Base-by-base conservation (phyloP, 2,113 vertebrate genomes). In the Anguilla rostrata region DNA sequence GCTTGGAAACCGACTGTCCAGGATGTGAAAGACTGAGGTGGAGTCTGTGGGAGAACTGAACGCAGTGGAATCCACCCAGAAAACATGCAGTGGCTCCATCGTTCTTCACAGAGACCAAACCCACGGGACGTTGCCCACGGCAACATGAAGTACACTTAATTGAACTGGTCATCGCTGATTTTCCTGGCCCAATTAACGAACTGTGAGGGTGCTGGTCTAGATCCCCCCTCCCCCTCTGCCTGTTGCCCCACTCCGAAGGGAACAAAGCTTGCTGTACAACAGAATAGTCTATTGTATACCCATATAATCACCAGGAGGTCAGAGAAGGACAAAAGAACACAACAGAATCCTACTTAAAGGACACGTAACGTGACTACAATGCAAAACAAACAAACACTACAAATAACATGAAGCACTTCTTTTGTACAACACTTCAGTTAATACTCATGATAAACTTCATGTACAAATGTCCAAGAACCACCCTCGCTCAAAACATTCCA, bases 211-310 rank as follows among this genome's bases (percentile, higher is more conserved):
- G 60, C 60, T 66, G n/a, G 26, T 75, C n/a, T n/a, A 29, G 71
- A 34, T 75, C 8, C 71, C 71, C 71, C n/a, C 12, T 8, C 7
- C 11, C 6, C n/a, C 14, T n/a, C 63, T 20, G 71, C 26, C 71
- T 66, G 60, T 3, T 26, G 20, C 22, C 60, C 20, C 60, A 66
- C 18, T 66, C 18, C 26, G 60, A 66, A 22, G 22, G 22, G 60
- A 26, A 66, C 22, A 26, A 66, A 26, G 60, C 60, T 66, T 5
- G 60, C 60, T 66, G 60, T 66, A 20, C 60, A 66, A 66, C 22
- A 66, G 60, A 66, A 66, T 66, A 66, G 60, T 66, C 60, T 66
- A 66, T 66, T 66, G 60, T 66, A 66, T 66, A 66, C 60, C 60
- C 60, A 75, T 75, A 75, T 75, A 34, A 75, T 12, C 26, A 34